A percentile compares a stretch with the other conserved stretches of the same genome.
These are phyloP conservation scores for Diaprepes abbreviatus DNA, from an alignment of 2,888 invertebrate species.

Conservation along the genomic window DNA sequence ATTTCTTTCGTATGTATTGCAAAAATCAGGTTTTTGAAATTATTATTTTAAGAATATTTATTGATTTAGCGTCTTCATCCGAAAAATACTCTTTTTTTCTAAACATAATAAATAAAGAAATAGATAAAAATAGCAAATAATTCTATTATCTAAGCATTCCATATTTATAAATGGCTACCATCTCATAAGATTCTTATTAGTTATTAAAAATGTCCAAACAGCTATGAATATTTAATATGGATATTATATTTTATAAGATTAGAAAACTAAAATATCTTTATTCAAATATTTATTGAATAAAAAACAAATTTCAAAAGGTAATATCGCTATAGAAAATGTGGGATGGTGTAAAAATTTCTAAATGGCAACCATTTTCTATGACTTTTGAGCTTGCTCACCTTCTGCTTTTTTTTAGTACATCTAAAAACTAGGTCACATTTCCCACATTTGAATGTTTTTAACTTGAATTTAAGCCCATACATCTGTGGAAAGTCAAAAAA, in stretches of 20 bases:
- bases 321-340: not conserved
- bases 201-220: too few relatives aligned
- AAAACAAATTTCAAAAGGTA: not conserved
- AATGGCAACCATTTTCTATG: slow-evolving; percentile 39
- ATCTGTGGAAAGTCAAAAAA: slow-evolving; percentile 44
- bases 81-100: too few relatives aligned
- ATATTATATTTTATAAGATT: not conserved
- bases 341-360: slow-evolving; percentile 17
- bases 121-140: slow-evolving; percentile 1
- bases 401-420: slow-evolving; percentile 5
- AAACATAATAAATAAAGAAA: slow-evolving; percentile 57
- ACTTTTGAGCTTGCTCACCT: slow-evolving; percentile 21
- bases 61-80: too few relatives aligned
- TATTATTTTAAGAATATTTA: too few relatives aligned
- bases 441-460: not conserved
- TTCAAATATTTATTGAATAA: not conserved
- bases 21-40: too few relatives aligned
- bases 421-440: slow-evolving; percentile 14
- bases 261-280: not conserved
- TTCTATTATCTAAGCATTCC: slow-evolving; percentile 12
- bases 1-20: too few relatives aligned
- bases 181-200: too few relatives aligned
- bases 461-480: not conserved
- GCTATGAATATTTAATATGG: not conserved
- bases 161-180: slow-evolving; percentile 19